Base-by-base conservation (phyloP, 1,140 invertebrate genomes). In the Brachystomella parvula region DNA sequence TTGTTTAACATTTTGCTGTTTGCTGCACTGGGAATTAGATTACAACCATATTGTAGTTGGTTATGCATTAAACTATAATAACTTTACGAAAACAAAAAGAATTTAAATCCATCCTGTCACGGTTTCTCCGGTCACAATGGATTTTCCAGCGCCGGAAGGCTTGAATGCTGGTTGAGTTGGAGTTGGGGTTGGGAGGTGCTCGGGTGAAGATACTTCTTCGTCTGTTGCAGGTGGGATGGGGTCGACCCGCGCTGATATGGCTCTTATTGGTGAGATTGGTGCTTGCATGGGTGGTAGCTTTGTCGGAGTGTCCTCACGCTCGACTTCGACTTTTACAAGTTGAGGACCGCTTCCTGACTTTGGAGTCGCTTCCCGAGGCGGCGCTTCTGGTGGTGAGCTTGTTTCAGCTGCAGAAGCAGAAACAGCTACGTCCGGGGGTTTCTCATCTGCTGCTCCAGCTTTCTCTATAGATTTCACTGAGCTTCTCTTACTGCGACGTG, bases 341-440 rank as follows among this genome's bases (percentile, higher is more conserved):
- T 29, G 57, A 76, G 72, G 77, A 79, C 70, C 87, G 83, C 15
- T 80, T 77, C 19, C 33, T 2, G 61, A 21, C 19, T 29, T 29
- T 2, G 33, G 61, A 17, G 39, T 1, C 2, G 32, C 21, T 1
- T 32, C 32, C 33, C 33, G 28, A n/a, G 60, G 60, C 28, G 26
- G 31, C 26, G 28, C 60, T 24, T 32, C 35, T 39, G 35, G 19
- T 9, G 35, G 35, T 35, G 35, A 19, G 19, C 6, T 6, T 6
- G 35, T 9, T 39, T 39, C 35, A 39, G 19, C 35, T 39, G 35
- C 19, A 6, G 19, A 6, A 39, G 35, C 35, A 39, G 35, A 39
- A 39, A 39, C 6, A 6, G 35, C 19, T 39, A 19, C 35, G 19
- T 39, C 35, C n/a, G 9, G 39, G 9, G 39, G 9, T n/a, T 9